Base-by-base conservation (phyloP, 2,797 vertebrate genomes). In the Cygnus olor region DNA sequence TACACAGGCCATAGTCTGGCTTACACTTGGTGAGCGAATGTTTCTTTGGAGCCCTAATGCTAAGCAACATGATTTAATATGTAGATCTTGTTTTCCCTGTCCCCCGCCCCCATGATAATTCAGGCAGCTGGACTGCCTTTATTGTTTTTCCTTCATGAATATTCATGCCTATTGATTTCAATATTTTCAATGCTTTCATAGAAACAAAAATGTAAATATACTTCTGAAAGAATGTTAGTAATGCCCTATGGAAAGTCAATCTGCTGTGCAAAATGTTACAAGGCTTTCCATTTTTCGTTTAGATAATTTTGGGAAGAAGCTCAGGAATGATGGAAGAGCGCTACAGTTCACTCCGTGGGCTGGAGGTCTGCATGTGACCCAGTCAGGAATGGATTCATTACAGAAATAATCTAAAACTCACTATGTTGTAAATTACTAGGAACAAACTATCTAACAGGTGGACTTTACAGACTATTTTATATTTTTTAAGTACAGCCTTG, bases 161-260 rank as follows among this genome's bases (percentile, higher is more conserved):
- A 93, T 89, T 95, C 58, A 64, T 81, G 18, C 8, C 7, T 64
- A 73, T 61, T 76, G 45, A 56, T 90, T 71, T 60, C 16, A 93
- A 47, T 92, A 66, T 89, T 93, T 95, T 70, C 61, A 47, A 16
- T 44, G 28, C 25, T 93, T 91, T 91, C 32, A 34, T n/a, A 58
- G 40, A 42, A 93, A 84, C 20, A 87, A 80, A 86, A 91, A 81
- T 88, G 19, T 58, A 91, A 54, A 76, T 80, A 64, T 45, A 88
- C 36, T 89, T 96, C 79, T 88, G 70, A 86, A 94, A 95, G 79
- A 64, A 63, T 85, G 84, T 87, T 71, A 88, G 34, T 38, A 82
- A 44, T 57, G 14, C 28, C n/a, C 4, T 3, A 17, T 63, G 22
- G 51, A 89, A 74, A 82, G 49, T 95, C 90, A 45, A 42, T 89